phyloP scores from a whole-genome alignment of 2,888 invertebrate species.

The Nesidiocoris tenuis region DNA sequence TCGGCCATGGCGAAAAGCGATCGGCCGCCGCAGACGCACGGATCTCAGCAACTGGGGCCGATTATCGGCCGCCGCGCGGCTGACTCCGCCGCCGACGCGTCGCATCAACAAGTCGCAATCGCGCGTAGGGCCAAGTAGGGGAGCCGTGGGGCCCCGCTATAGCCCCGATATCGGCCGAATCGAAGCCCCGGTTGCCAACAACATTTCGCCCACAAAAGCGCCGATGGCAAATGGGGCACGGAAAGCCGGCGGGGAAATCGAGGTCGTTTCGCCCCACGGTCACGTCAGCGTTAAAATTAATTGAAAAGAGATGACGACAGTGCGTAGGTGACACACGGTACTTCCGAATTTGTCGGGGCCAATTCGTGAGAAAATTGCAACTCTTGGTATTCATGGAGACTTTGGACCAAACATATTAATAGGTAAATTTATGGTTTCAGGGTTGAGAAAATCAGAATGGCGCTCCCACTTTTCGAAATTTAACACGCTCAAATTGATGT shows the following conservation, averaged over 20 bases:
- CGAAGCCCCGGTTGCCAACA: conserved; percentile 32
- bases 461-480: no score
- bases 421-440: no score
- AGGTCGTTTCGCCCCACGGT: no score
- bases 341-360: no score
- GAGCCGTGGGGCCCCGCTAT: background rate
- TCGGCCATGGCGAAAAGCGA: background rate
- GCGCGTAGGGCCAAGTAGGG: background rate
- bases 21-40: background rate
- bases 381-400: no score
- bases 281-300: no score
- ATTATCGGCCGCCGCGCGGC: background rate
- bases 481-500: no score
- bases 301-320: no score
- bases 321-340: no score
- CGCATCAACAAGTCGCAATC: background rate
- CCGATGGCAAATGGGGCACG: conserved; percentile 5
- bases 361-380: no score
- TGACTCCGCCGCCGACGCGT: background rate
- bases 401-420: no score
- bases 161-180: background rate
- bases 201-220: conserved; percentile 26
- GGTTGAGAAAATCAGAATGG: no score
- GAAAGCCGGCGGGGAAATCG: conserved; percentile 1
- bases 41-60: background rate